These are phyloP conservation scores for Dipus sagitta DNA, from an alignment of 2,797 vertebrate species.

Conservation along the genomic window DNA sequence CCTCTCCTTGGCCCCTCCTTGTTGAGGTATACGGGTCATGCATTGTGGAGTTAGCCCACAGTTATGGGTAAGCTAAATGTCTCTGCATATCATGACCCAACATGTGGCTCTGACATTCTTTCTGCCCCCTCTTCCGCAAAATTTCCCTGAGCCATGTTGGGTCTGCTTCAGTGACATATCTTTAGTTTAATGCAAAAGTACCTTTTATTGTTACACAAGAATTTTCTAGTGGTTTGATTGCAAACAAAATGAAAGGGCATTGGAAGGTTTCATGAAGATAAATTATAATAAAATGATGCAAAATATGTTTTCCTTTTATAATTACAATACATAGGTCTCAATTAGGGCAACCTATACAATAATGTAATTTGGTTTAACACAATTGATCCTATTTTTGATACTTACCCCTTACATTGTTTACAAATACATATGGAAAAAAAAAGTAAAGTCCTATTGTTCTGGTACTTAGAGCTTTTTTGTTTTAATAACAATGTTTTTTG, in stretches of 20 bases:
- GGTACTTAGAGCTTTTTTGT: slow-evolving; percentile 91
- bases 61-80: no score
- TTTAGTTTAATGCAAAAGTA: slow-evolving; percentile 90
- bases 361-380: slow-evolving; percentile 90
- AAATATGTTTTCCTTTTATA: slow-evolving; percentile 87
- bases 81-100: no score
- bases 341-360: slow-evolving; percentile 87
- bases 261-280: slow-evolving; percentile 89
- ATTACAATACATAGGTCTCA: slow-evolving; percentile 88
- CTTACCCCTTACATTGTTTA: slow-evolving; percentile 92
- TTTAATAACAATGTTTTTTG: slow-evolving; percentile 74
- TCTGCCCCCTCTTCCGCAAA: no score
- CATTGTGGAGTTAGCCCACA: no score
- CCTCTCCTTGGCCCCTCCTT: no score
- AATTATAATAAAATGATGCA: slow-evolving; percentile 87
- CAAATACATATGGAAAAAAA: slow-evolving; percentile 88
- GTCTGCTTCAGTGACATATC: no score
- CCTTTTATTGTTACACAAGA: slow-evolving; percentile 93
- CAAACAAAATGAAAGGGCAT: slow-evolving; percentile 88
- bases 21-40: no score
- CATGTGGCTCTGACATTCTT: no score
- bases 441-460: slow-evolving; percentile 89
- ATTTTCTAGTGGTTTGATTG: slow-evolving; percentile 93
- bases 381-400: slow-evolving; percentile 87
- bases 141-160: no score